phyloP scores from a whole-genome alignment of 23 tunicate species.

The Clavelina lepadiformis region DNA sequence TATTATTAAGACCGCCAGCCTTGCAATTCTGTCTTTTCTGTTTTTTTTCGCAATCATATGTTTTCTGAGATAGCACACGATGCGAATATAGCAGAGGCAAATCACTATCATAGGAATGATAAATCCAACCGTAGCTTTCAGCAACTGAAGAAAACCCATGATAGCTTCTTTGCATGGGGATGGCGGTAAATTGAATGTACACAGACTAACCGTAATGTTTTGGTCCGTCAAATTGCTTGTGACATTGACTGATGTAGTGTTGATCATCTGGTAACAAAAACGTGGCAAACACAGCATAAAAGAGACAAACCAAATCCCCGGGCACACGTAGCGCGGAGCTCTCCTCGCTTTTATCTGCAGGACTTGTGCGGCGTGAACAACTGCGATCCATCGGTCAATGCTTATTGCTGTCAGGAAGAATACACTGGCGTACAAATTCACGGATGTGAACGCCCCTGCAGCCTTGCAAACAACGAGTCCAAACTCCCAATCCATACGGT shows the following conservation, averaged over 20 bases:
- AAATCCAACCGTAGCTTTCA: constrained; percentile 48
- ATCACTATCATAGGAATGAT: constrained; percentile 57
- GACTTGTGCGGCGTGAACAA: constrained; percentile 66
- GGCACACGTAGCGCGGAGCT: constrained; percentile 38
- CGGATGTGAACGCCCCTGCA: constrained; percentile 27
- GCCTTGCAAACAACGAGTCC: constrained; percentile 62
- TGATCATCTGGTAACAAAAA: constrained; percentile 20
- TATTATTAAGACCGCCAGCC: constrained; percentile 58
- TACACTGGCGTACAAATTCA: constrained; percentile 79
- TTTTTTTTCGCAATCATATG: constrained; percentile 67
- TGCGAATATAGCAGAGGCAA: constrained; percentile 54
- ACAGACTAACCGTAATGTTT: too few relatives aligned
- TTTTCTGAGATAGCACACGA: constrained; percentile 44
- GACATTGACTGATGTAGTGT: background rate
- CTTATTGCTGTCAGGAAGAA: constrained; percentile 82
- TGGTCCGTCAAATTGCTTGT: too few relatives aligned
- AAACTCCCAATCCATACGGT: constrained; percentile 46
- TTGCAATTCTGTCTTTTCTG: constrained; percentile 71
- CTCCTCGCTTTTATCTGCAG: constrained; percentile 20
- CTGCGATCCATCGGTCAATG: constrained; percentile 79
- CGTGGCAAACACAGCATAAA: constrained; percentile 51
- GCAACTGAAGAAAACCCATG: constrained; percentile 46
- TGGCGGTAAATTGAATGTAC: constrained; percentile 43
- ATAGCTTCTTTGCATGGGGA: constrained; percentile 15
- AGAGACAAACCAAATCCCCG: constrained; percentile 43